A percentile compares a stretch with the other conserved stretches of the same genome.
These are phyloP conservation scores for Bradynema listronoti DNA, from an alignment of 1,140 invertebrate genomes.

Conservation along the genomic window DNA sequence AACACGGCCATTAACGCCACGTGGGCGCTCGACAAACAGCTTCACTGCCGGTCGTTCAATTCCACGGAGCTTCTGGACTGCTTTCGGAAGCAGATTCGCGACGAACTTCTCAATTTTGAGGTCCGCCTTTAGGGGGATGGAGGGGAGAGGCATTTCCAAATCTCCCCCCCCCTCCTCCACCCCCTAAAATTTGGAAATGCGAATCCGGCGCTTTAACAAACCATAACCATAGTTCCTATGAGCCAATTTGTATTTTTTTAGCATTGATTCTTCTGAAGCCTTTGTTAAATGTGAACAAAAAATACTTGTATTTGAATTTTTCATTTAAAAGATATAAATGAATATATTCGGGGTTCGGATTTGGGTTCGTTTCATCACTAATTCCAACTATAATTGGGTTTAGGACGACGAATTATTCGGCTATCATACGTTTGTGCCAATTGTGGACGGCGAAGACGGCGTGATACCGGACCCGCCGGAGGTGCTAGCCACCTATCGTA, in stretches of 20 bases:
- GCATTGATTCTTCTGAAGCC: too few species aligned
- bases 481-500: slow-evolving; percentile 37
- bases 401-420: slow-evolving; percentile 27
- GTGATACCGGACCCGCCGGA: slow-evolving; percentile 54
- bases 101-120: slow-evolving; percentile 51
- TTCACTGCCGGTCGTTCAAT: slow-evolving; percentile 54
- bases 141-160: too few species aligned
- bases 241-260: too few species aligned
- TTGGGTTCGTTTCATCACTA: too few species aligned
- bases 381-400: neutral
- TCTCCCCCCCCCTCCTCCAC: too few species aligned
- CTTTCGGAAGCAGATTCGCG: slow-evolving; percentile 54
- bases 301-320: slow-evolving; percentile 9
- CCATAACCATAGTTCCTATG: too few species aligned
- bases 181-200: too few species aligned
- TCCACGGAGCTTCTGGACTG: slow-evolving; percentile 54
- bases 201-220: too few species aligned
- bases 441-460: slow-evolving; percentile 53
- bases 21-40: slow-evolving; percentile 49
- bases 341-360: neutral
- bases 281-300: too few species aligned
- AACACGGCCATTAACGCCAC: slow-evolving; percentile 56
- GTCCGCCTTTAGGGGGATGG: slow-evolving; percentile 24
- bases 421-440: slow-evolving; percentile 54
- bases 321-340: neutral